Evolutionary conservation across 1,140 invertebrate species (phyloP), one percentile per base, ranked within the genome.

Genomic region (Kradibia gibbosae): DNA sequence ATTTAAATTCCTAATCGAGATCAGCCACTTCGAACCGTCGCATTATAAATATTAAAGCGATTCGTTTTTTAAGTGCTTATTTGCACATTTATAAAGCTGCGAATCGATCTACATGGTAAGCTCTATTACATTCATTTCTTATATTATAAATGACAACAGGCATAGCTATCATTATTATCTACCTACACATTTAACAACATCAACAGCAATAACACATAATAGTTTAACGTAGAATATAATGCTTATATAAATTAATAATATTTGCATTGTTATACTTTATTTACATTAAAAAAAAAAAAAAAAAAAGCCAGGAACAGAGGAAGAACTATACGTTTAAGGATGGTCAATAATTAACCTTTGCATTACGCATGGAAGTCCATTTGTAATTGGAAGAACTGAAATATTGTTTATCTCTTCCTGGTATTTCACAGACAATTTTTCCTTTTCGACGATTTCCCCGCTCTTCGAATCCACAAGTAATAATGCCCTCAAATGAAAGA

Each of bases 171-270:
- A 81, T 81, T 80, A 28, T 81, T 39, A 45, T 71, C 84, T 88
- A 87, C 36, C 75, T 84, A 85, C 87, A 90, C 82, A 83, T 83
- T 89, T 89, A 90, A 90, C 86, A 91, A 91, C 90, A 91, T 89
- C 87, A 91, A 91, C 90, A 90, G 86, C 89, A 91, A 91, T 87
- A 91, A 90, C 90, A 91, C 88, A 87, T 89, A 90, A 88, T 90
- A 88, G 86, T 86, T 89, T 85, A 91, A 90, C 88, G 83, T 85
- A 86, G 85, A 88, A 87, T 86, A 83, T 86, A 85, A 82, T 86
- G 85, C 86, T 85, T 77, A 73, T 87, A 85, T 86, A 48, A 81
- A 55, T 81, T 60, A 73, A 60, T 85, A 86, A 84, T 87, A 83
- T 84, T 67, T 84, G 60, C 67, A 83, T 83, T 67, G 71, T 45